Evolutionary conservation across 2,888 invertebrate species (phyloP).

Genomic region (Alsophila aescularia): DNA sequence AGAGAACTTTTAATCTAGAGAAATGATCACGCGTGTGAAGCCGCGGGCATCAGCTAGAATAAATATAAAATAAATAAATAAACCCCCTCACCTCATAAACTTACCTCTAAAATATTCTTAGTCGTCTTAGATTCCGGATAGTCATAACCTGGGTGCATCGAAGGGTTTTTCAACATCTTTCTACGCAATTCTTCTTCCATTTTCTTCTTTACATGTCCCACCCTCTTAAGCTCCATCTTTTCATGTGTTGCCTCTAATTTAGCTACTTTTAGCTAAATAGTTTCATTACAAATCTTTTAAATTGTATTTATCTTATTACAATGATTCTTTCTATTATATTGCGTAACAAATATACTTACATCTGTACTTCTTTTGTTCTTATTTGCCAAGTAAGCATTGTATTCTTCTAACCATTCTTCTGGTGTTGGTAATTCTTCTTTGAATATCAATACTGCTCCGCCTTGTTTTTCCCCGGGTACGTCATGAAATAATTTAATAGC

Average conservation of each 20-base stretch:
- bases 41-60: no score
- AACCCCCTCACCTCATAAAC: no score
- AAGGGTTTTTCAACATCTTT: conserved; percentile 70
- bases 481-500: conserved; percentile 58
- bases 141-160: conserved; percentile 63
- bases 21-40: no score
- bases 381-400: conserved; percentile 52
- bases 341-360: conserved; percentile 2
- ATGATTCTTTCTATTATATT: background rate
- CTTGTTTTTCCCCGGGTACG: conserved; percentile 56
- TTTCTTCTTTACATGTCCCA: conserved; percentile 51
- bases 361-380: conserved; percentile 49
- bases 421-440: conserved; percentile 60
- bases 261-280: conserved; percentile 31
- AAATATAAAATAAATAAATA: no score
- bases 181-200: conserved; percentile 50
- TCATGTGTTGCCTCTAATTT: conserved; percentile 53
- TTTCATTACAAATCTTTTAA: background rate
- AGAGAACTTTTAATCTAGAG: no score
- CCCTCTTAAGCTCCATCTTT: conserved; percentile 46
- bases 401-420: conserved; percentile 59
- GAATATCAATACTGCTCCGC: conserved; percentile 57
- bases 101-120: conserved; percentile 49
- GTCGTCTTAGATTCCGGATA: conserved; percentile 62
- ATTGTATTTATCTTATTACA: no score